Evolutionary conservation across 2,113 vertebrate species (phyloP), one percentile per base, ranked within the genome.

Genomic region (Macheiramphus alcinus): DNA sequence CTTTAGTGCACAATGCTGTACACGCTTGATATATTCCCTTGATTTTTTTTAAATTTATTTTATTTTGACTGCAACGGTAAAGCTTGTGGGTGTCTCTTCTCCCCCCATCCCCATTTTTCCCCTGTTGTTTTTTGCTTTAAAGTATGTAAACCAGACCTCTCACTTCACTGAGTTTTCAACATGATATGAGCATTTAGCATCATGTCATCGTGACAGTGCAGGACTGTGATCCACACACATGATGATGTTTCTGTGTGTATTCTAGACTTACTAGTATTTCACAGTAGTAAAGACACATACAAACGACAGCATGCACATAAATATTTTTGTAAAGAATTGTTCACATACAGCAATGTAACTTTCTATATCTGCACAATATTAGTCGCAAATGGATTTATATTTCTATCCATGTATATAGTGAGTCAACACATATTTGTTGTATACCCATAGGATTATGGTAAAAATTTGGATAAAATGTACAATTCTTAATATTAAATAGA

Each of bases 51-150:
- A 16, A 15, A 53, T 43, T 76, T 53, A 62, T 43, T 87, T 84
- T 40, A 55, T 73, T 79, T 78, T 88, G 45, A 36, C 40, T 65
- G 38, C n/a, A 43, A 27, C 3, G 8, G 31, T 48, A 31, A 63
- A 84, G n/a, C 12, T 53, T 76, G 34, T 20, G 34, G 42, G 13
- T 40, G 13, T 22, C 9, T 47, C 3, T 27, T 4, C 27, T 3
- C 3, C 3, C 2, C 2, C 3, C 5, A 6, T 5, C 4, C 3
- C 4, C 2, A 5, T 31, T 34, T 38, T 68, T 27, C 31, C 9
- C 47, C 32, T 45, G 34, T 53, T 67, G 26, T 2, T 31, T 72
- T 80, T 63, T 66, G 4, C 45, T 86, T 15, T 67, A 50, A 45
- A n/a, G 36, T 40, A 10, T 32, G 16, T 48, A 58, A 73, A 50